Conservation (phyloP, 1,140 invertebrate species). For the Leptinotarsa defecta region DNA sequence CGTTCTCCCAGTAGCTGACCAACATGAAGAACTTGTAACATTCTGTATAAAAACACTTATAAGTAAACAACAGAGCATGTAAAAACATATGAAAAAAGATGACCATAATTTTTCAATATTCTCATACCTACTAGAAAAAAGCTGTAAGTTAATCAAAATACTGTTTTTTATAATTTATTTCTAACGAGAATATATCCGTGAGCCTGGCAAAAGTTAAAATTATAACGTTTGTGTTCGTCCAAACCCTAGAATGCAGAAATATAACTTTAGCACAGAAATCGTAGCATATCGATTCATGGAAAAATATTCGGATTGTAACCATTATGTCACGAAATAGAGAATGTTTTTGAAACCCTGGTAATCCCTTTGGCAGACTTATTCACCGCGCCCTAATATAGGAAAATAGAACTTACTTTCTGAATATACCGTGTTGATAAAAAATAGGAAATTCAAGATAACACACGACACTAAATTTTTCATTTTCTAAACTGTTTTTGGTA, state of each 20-base stretch:
- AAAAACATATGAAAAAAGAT: no score
- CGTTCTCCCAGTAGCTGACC: no score
- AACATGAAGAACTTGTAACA: no score
- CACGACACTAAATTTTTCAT: constrained; percentile 32
- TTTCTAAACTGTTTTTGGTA: constrained; percentile 28
- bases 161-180: no score
- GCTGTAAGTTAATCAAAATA: no score
- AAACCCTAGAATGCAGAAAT: not conserved
- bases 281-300: constrained; percentile 7
- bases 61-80: no score
- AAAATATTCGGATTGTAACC: constrained; percentile 11
- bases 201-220: not conserved
- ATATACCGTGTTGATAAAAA: constrained; percentile 25
- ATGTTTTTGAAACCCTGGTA: not conserved
- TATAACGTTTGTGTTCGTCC: not conserved
- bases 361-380: not conserved
- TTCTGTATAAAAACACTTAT: no score
- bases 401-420: constrained; percentile 29
- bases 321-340: not conserved
- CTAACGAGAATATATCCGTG: not conserved
- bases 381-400: not conserved
- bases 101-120: no score
- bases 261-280: constrained; percentile 8
- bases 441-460: constrained; percentile 32
- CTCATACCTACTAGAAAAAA: no score